These are phyloP conservation scores for Nothobranchius furzeri DNA, from an alignment of 2,113 vertebrate genomes.

Conservation along the genomic window DNA sequence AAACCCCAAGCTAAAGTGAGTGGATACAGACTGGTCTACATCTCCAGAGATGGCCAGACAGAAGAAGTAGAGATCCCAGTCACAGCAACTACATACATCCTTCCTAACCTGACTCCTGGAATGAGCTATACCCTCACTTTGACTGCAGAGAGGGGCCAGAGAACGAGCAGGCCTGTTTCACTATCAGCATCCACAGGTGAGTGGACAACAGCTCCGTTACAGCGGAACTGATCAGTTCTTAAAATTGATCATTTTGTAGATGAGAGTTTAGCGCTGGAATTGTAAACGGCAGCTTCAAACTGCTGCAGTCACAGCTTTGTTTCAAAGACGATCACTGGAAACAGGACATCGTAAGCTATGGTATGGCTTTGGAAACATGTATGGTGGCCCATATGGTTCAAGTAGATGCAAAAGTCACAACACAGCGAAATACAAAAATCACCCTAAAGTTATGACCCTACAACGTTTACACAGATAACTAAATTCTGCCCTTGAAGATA, in stretches of 20 bases:
- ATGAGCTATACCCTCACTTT: slow-evolving; percentile 83
- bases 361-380: no score
- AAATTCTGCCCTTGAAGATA: no score
- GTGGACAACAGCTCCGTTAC: slow-evolving; percentile 26
- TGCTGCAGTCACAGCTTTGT: no score
- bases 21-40: slow-evolving; percentile 82
- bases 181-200: slow-evolving; percentile 85
- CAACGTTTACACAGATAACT: no score
- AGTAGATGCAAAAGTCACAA: no score
- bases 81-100: slow-evolving; percentile 72
- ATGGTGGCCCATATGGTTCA: no score
- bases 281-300: no score
- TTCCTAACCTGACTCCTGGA: slow-evolving; percentile 82
- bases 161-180: slow-evolving; percentile 81
- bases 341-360: no score
- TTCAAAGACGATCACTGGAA: no score
- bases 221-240: neutral
- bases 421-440: no score
- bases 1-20: slow-evolving; percentile 86
- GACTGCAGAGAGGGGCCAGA: slow-evolving; percentile 84
- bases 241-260: neutral
- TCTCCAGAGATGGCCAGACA: slow-evolving; percentile 56
- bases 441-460: no score
- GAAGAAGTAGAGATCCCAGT: slow-evolving; percentile 79
- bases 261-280: no score